Percentiles rank a stretch among this genome's conserved stretches.
Evolutionary conservation across 2,797 vertebrate genomes (phyloP).

Genomic region (Calcarius lapponicus): DNA sequence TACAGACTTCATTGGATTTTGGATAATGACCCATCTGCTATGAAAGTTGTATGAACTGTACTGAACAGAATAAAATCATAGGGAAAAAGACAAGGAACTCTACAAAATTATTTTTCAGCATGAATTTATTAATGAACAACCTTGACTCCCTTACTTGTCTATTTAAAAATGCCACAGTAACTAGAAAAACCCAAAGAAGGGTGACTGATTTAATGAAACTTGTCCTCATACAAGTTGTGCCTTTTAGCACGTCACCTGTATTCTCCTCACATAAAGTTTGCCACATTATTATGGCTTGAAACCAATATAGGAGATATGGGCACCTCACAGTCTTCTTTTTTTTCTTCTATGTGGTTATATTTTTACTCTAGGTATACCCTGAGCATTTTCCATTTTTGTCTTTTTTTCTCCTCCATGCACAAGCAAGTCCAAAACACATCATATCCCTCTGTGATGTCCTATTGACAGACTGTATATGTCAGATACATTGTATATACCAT

Average conservation of each 20-base stretch:
- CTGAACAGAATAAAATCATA: not conserved
- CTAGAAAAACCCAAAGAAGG: not conserved
- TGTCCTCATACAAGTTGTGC: not conserved
- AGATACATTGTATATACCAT: not conserved
- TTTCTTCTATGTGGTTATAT: not conserved
- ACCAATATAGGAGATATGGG: not conserved
- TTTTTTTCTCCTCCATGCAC: not conserved
- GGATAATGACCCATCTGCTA: not conserved
- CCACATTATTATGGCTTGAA: not conserved
- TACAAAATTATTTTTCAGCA: not conserved
- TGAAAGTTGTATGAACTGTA: not conserved
- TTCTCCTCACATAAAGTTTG: not conserved
- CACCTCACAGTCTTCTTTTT: not conserved
- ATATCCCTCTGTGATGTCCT: not conserved
- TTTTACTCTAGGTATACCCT: not conserved
- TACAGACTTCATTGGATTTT: not conserved
- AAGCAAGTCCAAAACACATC: not conserved
- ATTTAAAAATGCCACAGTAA: not conserved
- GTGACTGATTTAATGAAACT: not conserved
- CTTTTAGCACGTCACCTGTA: not conserved
- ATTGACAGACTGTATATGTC: not conserved
- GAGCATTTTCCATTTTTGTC: not conserved
- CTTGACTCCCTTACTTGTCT: not conserved
- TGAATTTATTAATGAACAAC: not conserved
- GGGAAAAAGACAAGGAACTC: not conserved